Conservation (phyloP, 2,888 invertebrate species). For the Drosophila atripex region DNA sequence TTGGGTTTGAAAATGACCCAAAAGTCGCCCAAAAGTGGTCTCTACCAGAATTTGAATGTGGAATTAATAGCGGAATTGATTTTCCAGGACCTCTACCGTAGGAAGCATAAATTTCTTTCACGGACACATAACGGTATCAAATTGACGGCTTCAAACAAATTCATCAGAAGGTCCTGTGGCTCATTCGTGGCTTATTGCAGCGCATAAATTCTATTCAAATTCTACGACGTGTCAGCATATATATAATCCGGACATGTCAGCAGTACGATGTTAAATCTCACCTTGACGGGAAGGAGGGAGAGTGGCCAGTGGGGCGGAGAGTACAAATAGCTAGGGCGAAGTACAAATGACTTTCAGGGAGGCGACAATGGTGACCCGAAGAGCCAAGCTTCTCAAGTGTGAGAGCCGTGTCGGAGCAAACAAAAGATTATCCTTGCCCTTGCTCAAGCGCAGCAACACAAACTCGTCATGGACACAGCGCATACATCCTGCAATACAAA, state of each 20-base stretch:
- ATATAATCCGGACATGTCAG: constrained; percentile 59
- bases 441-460: constrained; percentile 59
- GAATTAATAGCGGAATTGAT: constrained; percentile 69
- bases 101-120: constrained; percentile 53
- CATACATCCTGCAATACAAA: constrained; percentile 2
- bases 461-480: constrained; percentile 43
- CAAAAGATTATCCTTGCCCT: constrained; percentile 79
- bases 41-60: constrained; percentile 5
- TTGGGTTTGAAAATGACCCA: constrained; percentile 22
- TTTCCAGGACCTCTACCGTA: constrained; percentile 21
- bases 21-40: constrained; percentile 55
- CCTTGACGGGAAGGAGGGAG: neutral
- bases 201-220: constrained; percentile 70
- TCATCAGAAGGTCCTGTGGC: constrained; percentile 5
- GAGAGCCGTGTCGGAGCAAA: constrained; percentile 61
- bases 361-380: constrained; percentile 1
- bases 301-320: constrained; percentile 3
- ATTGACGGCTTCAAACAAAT: constrained; percentile 18
- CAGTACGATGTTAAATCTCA: constrained; percentile 41
- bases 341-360: constrained; percentile 46
- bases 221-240: constrained; percentile 58
- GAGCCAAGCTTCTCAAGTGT: constrained; percentile 42
- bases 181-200: constrained; percentile 49
- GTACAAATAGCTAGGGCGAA: constrained; percentile 50
- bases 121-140: constrained; percentile 30